Evolutionary conservation across 2,797 vertebrate species (phyloP).

Genomic region (Coreius guichenoti): DNA sequence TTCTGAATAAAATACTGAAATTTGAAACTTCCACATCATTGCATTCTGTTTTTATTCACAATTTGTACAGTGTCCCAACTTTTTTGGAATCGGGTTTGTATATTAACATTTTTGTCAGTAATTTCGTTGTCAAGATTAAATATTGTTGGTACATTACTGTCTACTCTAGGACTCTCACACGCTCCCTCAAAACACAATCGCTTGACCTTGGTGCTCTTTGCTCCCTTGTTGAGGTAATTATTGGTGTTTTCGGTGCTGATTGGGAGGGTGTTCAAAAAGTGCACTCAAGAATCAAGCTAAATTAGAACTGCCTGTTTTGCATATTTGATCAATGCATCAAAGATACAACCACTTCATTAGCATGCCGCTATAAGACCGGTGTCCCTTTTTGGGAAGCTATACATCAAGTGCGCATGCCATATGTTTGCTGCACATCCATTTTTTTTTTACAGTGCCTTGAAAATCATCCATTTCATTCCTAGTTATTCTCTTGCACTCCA

Average conservation of each 20-base stretch:
- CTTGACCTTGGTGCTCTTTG: conserved; percentile 10
- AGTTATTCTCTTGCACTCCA: neutral
- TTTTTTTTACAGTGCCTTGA: neutral
- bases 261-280: conserved; percentile 6
- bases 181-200: neutral
- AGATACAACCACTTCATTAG: conserved; percentile 1
- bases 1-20: too few species aligned
- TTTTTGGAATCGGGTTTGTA: too few species aligned
- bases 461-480: conserved; percentile 10
- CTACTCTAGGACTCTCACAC: neutral
- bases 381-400: neutral
- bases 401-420: conserved; percentile 5
- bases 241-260: neutral
- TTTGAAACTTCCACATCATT: too few species aligned
- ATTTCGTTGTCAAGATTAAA: neutral
- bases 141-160: conserved; percentile 20
- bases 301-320: neutral
- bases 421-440: conserved; percentile 5
- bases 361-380: neutral
- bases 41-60: too few species aligned
- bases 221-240: neutral
- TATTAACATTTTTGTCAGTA: neutral
- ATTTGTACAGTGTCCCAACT: too few species aligned
- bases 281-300: neutral
- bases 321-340: conserved; percentile 17